Evolutionary conservation across 1,140 invertebrate species (phyloP).

Genomic region (Brachionus calyciflorus): DNA sequence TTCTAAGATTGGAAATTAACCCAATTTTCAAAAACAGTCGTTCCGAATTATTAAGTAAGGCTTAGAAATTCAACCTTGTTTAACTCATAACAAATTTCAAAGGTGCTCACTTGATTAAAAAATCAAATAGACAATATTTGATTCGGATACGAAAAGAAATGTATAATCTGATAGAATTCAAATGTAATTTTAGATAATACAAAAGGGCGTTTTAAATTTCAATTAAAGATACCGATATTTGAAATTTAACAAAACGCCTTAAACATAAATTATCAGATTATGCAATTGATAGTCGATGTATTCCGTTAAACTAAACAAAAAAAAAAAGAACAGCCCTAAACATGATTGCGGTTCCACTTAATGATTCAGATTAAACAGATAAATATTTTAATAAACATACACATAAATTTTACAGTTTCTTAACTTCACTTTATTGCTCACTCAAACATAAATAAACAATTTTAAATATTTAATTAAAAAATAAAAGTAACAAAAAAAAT

Average conservation of each 20-base stretch:
- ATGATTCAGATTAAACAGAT: slow-evolving; percentile 9
- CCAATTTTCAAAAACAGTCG: no score
- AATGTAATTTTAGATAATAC: background rate
- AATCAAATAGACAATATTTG: no score
- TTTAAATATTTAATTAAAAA: slow-evolving; percentile 23
- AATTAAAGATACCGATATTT: background rate
- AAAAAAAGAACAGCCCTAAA: background rate
- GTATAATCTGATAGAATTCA: no score
- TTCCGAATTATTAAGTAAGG: no score
- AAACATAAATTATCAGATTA: slow-evolving; percentile 14
- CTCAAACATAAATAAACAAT: slow-evolving; percentile 32
- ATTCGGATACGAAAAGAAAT: no score
- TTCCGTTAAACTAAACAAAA: no score
- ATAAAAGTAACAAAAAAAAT: no score
- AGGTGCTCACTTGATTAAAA: no score
- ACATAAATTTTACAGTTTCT: slow-evolving; percentile 39
- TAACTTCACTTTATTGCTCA: slow-evolving; percentile 26
- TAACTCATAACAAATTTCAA: no score
- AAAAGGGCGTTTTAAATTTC: background rate
- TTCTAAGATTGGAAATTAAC: no score
- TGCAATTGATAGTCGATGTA: background rate
- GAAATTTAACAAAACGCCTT: background rate
- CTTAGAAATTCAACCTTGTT: no score
- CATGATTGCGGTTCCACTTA: slow-evolving; percentile 9
- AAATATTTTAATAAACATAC: background rate